Evolutionary conservation across 2,797 vertebrate species (phyloP).

Genomic region (Emys orbicularis): DNA sequence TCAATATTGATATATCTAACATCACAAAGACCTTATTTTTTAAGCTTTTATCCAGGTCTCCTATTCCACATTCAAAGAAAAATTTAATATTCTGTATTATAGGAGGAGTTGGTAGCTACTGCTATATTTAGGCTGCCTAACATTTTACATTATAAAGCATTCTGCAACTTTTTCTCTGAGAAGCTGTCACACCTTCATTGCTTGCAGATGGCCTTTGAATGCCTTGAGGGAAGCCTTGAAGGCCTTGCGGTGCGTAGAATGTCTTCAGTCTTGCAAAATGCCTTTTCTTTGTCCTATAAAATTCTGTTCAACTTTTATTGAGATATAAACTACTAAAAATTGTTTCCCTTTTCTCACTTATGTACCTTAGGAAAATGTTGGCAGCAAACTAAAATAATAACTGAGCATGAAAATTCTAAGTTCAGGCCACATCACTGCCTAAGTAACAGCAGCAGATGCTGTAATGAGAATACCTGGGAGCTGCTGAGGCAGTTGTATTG

Average conservation of each 20-base stretch:
- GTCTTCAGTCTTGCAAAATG: not conserved
- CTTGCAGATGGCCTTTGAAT: too few species aligned
- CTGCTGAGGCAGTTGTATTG: not conserved
- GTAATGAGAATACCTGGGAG: not conserved
- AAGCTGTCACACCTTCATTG: not conserved
- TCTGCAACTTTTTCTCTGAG: not conserved
- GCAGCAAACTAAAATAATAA: rapidly evolving
- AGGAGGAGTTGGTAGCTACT: rapidly evolving
- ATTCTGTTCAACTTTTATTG: not conserved
- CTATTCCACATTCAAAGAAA: not conserved
- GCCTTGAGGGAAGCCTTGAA: not conserved
- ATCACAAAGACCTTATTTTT: not conserved
- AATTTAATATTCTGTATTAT: not conserved
- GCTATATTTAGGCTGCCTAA: not conserved
- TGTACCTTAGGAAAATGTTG: not conserved
- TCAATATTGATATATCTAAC: not conserved
- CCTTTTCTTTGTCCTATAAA: not conserved
- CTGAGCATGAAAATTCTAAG: not conserved
- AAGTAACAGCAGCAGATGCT: not conserved
- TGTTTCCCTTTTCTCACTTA: rapidly evolving
- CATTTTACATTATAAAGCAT: not conserved
- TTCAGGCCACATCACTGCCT: not conserved
- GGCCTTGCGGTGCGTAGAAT: not conserved
- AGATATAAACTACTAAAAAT: not conserved
- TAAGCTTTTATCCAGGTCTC: not conserved